Percentiles rank a stretch among this genome's conserved stretches.
phyloP scores from a whole-genome alignment of 2,113 vertebrate genomes.

The Eublepharis macularius region DNA sequence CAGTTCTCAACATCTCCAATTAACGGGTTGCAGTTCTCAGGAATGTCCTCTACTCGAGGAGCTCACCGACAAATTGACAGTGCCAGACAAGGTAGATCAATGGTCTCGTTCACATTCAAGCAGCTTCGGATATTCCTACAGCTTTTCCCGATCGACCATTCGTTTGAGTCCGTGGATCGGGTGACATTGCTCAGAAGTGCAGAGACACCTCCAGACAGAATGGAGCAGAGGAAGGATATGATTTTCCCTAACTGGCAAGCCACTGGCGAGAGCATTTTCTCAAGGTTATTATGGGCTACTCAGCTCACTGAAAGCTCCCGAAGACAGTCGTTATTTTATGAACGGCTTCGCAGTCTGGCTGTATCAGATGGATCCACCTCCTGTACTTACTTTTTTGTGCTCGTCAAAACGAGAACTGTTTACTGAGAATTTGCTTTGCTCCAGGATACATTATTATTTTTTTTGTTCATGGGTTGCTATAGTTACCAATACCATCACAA shows the following conservation, averaged over 20 bases:
- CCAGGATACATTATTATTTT: slow-evolving; percentile 46
- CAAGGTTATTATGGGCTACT: neutral
- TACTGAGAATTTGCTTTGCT: slow-evolving; percentile 64
- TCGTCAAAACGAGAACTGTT: slow-evolving; percentile 36
- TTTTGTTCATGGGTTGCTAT: slow-evolving; percentile 68
- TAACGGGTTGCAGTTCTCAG: too few species aligned
- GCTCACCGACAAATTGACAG: too few species aligned
- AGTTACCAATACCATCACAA: slow-evolving; percentile 75
- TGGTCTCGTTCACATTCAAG: neutral
- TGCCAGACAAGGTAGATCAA: neutral
- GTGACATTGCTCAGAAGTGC: too few species aligned
- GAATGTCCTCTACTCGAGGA: too few species aligned
- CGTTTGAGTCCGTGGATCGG: too few species aligned
- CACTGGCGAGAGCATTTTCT: neutral
- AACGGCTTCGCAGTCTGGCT: neutral
- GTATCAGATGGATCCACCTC: neutral
- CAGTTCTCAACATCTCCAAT: neutral
- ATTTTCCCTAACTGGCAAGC: neutral
- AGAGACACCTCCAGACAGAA: neutral
- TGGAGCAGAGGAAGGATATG: neutral
- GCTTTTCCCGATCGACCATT: too few species aligned
- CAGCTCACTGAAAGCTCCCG: neutral
- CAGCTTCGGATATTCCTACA: neutral
- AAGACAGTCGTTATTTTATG: neutral
- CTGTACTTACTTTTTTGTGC: neutral